phyloP scores from a whole-genome alignment of 2,888 invertebrate species.

The Synanthedon andrenaeformis region DNA sequence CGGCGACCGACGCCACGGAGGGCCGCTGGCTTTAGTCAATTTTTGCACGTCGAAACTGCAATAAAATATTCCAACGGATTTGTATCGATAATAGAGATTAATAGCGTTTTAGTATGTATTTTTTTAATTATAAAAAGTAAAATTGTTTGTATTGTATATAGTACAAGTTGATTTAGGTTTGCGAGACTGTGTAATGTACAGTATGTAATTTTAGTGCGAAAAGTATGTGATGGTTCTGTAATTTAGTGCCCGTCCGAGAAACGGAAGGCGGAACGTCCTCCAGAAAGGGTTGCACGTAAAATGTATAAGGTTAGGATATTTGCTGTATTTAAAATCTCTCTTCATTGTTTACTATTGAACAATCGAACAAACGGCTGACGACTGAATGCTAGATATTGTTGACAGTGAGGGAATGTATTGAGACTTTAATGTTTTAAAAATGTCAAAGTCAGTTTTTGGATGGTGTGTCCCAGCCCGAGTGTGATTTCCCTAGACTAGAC shows the following conservation, averaged over 20 bases:
- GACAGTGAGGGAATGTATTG: background rate
- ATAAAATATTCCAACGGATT: constrained; percentile 55
- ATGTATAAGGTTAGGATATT: constrained; percentile 43
- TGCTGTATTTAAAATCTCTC: constrained; percentile 59
- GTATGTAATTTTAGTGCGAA: constrained; percentile 26
- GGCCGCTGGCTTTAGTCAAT: constrained; percentile 58
- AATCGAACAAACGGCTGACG: constrained; percentile 55
- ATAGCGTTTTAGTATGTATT: constrained; percentile 64
- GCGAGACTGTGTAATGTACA: constrained; percentile 53
- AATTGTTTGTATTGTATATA: constrained; percentile 71
- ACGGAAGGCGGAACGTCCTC: constrained; percentile 22
- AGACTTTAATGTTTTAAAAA: constrained; percentile 3
- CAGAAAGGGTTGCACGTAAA: constrained; percentile 16
- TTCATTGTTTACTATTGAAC: constrained; percentile 47
- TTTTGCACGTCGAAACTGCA: constrained; percentile 55
- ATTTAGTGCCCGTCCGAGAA: constrained; percentile 29
- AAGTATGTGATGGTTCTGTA: constrained; percentile 40
- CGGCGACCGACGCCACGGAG: constrained; percentile 39
- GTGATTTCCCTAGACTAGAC: constrained; percentile 43
- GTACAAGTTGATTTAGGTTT: constrained; percentile 65
- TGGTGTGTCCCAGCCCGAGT: constrained; percentile 30
- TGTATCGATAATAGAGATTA: constrained; percentile 58
- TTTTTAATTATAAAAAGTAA: constrained; percentile 43
- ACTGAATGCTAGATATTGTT: constrained; percentile 12
- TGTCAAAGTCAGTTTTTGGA: constrained; percentile 24